Percentiles rank a stretch among this genome's conserved stretches.
phyloP scores from a whole-genome alignment of 2,113 vertebrate genomes.

The Platycercus adscitus region DNA sequence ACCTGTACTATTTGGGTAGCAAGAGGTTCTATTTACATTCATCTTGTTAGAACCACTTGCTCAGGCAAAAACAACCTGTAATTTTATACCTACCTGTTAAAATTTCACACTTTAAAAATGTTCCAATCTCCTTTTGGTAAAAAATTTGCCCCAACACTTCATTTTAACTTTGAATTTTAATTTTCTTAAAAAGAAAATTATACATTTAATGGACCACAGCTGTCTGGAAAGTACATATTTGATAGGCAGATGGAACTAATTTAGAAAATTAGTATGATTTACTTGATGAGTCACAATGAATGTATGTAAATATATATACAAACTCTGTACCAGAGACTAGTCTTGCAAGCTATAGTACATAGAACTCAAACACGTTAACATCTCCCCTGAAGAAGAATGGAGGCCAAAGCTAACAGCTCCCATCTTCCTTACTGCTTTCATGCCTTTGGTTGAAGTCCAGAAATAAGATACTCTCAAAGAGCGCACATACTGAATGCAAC shows the following conservation, averaged over 20 bases:
- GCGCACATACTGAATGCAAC: not conserved
- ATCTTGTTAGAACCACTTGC: not conserved
- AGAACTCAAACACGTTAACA: not conserved
- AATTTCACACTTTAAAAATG: not conserved
- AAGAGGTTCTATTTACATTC: not conserved
- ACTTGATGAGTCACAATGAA: conserved; percentile 66
- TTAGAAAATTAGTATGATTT: conserved; percentile 68
- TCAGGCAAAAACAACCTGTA: not conserved
- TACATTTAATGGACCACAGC: conserved; percentile 52
- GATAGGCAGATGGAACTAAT: conserved; percentile 32
- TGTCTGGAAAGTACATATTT: conserved; percentile 56
- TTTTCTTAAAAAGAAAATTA: conserved; percentile 68
- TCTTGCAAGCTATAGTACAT: not conserved
- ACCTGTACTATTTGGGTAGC: not conserved
- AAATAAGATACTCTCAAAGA: not conserved
- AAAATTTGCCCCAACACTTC: not conserved
- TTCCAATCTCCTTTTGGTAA: not conserved
- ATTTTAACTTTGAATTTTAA: conserved; percentile 55
- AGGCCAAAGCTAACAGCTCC: not conserved
- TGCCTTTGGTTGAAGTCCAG: not conserved
- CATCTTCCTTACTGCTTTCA: not conserved
- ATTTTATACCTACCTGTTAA: not conserved
- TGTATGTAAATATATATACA: conserved; percentile 41
- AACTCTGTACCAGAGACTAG: not conserved
- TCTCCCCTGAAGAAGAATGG: not conserved